Evolutionary conservation across 2,888 invertebrate genomes (phyloP).

Genomic region (Nyleta sp.): DNA sequence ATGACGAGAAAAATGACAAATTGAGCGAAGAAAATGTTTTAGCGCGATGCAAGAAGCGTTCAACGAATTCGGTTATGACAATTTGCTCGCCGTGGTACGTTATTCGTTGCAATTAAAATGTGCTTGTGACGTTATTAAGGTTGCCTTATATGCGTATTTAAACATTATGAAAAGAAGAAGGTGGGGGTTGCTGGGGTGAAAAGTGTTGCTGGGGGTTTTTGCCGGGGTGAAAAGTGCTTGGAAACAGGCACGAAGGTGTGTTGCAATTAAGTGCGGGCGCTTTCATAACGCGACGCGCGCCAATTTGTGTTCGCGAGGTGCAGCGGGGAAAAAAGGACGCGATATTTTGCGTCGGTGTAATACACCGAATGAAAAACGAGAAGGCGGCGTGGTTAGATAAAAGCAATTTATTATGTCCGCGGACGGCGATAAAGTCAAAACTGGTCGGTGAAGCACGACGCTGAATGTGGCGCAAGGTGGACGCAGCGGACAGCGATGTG

Average conservation of each 20-base stretch:
- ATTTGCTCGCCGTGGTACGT: too few relatives aligned
- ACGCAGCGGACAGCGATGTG: slow-evolving; percentile 42
- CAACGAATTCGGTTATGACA: too few relatives aligned
- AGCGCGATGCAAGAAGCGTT: too few relatives aligned
- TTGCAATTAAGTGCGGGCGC: slow-evolving; percentile 27
- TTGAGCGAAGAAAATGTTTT: too few relatives aligned
- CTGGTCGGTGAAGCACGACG: slow-evolving; percentile 54
- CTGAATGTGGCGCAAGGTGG: slow-evolving; percentile 62
- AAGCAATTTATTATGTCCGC: slow-evolving; percentile 71
- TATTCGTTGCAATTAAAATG: too few relatives aligned
- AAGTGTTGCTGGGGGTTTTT: neutral
- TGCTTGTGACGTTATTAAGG: too few relatives aligned
- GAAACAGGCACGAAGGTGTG: slow-evolving; percentile 5
- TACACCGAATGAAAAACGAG: slow-evolving; percentile 65
- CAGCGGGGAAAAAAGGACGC: slow-evolving; percentile 7
- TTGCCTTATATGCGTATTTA: too few relatives aligned
- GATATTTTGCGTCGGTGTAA: slow-evolving; percentile 44
- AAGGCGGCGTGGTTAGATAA: slow-evolving; percentile 68
- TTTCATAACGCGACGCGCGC: slow-evolving; percentile 29
- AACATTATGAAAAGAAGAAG: too few relatives aligned
- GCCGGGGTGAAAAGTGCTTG: neutral
- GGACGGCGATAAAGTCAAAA: slow-evolving; percentile 69
- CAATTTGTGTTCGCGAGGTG: slow-evolving; percentile 28
- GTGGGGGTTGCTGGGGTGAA: too few relatives aligned
- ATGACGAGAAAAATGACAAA: too few relatives aligned